Conservation (phyloP, 2,888 invertebrate species). For the Gasteruption jaculator region DNA sequence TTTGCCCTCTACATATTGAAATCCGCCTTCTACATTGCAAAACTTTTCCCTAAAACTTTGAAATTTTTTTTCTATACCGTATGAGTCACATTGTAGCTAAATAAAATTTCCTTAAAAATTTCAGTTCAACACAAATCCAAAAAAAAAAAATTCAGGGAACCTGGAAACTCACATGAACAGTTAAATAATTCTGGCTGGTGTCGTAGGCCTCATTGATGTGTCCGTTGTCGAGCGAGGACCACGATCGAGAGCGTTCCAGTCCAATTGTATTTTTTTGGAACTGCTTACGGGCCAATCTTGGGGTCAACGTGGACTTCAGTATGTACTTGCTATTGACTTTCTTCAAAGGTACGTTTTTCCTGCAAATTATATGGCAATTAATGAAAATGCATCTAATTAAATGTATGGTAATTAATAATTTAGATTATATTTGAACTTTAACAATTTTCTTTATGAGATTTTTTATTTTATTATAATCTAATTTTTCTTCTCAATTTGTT, state of each 20-base stretch:
- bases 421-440: too few species aligned
- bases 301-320: conserved; percentile 77
- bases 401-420: not conserved
- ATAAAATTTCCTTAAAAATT: not conserved
- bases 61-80: conserved; percentile 7
- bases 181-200: conserved; percentile 68
- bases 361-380: conserved; percentile 32
- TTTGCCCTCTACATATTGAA: too few species aligned
- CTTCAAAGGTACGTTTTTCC: conserved; percentile 67
- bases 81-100: not conserved
- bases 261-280: conserved; percentile 62
- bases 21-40: too few species aligned
- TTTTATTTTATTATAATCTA: too few species aligned
- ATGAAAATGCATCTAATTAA: not conserved
- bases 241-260: conserved; percentile 68
- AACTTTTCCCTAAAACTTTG: too few species aligned
- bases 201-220: conserved; percentile 57
- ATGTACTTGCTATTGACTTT: conserved; percentile 81
- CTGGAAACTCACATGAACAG: conserved; percentile 66
- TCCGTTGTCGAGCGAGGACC: conserved; percentile 64
- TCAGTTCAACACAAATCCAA: not conserved
- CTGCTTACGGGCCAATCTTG: conserved; percentile 69
- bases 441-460: not conserved
- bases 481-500: too few species aligned
- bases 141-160: conserved; percentile 11